Conservation (phyloP, 92 coral and sea anemone species). For the Blastomussa wellsi region DNA sequence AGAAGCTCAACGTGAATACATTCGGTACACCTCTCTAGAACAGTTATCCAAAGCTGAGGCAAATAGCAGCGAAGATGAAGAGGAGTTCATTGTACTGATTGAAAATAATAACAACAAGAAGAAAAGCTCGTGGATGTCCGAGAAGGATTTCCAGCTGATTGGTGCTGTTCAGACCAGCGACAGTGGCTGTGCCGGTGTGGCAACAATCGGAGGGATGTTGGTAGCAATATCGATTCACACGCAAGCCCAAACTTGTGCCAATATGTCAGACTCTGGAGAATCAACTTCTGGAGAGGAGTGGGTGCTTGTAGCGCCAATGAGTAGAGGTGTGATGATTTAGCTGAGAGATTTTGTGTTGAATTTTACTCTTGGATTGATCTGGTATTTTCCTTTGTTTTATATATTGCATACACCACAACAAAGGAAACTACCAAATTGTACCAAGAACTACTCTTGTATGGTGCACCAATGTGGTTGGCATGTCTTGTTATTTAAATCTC, state of each 20-base stretch:
- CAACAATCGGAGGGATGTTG: constrained; percentile 70
- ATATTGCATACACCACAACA: no score
- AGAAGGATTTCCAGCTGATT: constrained; percentile 73
- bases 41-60: constrained; percentile 67
- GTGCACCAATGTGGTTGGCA: no score
- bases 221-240: constrained; percentile 84
- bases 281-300: constrained; percentile 83
- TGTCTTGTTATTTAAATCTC: no score
- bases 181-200: constrained; percentile 84
- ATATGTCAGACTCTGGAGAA: constrained; percentile 87
- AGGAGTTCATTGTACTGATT: constrained; percentile 41
- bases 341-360: no score
- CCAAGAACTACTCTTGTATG: no score
- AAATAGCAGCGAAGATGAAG: constrained; percentile 60
- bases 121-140: constrained; percentile 46
- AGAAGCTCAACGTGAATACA: constrained; percentile 93
- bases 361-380: no score
- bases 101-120: constrained; percentile 71
- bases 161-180: constrained; percentile 82
- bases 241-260: constrained; percentile 53
- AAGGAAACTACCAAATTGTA: no score
- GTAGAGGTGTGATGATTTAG: constrained; percentile 82
- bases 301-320: constrained; percentile 91
- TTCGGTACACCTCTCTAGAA: constrained; percentile 84
- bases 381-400: no score